Evolutionary conservation across 2,113 vertebrate species (phyloP).

Genomic region (Vimba vimba): DNA sequence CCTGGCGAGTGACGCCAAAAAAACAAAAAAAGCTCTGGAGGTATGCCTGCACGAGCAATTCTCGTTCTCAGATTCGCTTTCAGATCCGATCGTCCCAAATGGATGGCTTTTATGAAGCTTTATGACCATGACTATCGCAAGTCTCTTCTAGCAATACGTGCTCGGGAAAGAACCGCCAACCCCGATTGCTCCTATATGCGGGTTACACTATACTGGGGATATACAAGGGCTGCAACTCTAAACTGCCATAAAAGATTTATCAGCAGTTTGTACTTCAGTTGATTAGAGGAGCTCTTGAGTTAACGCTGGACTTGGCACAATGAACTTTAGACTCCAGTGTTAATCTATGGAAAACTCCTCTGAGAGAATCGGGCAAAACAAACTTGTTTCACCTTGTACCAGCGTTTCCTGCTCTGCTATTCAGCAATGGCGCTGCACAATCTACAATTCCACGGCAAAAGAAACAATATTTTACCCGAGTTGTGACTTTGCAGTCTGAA

Average conservation of each 20-base stretch:
- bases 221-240: constrained; percentile 51
- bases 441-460: background rate
- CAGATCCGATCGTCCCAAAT: constrained; percentile 76
- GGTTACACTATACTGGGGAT: constrained; percentile 42
- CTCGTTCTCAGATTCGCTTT: background rate
- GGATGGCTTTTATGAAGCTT: constrained; percentile 63
- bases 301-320: constrained; percentile 44
- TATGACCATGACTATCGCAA: constrained; percentile 24
- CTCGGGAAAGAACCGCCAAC: constrained; percentile 39
- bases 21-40: constrained; percentile 28
- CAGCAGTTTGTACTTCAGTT: constrained; percentile 51
- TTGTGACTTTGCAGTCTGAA: background rate
- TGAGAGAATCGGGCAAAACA: background rate
- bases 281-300: constrained; percentile 53
- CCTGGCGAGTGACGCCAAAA: constrained; percentile 19
- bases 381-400: constrained; percentile 13
- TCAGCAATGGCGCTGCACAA: background rate
- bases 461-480: background rate
- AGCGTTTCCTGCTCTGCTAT: background rate
- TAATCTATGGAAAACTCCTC: constrained; percentile 27
- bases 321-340: constrained; percentile 26
- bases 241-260: constrained; percentile 54
- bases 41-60: constrained; percentile 11
- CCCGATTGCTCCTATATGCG: constrained; percentile 35
- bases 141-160: constrained; percentile 36